Evolutionary conservation across 2,113 vertebrate species (phyloP), one percentile per base, ranked within the genome.

Genomic region (Phaethornis superciliosus): DNA sequence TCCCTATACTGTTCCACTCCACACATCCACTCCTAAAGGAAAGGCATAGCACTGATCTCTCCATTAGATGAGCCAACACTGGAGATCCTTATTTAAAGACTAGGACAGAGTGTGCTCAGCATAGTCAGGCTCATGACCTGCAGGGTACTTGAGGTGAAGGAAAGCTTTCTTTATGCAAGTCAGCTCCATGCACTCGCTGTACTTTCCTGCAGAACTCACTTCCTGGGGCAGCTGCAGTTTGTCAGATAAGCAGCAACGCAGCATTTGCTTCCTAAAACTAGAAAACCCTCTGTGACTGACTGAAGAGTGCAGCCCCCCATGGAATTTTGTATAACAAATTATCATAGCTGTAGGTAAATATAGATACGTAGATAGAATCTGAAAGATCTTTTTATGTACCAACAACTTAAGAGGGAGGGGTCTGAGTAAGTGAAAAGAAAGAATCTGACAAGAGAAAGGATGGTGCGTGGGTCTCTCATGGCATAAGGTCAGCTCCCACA

Each of bases 1-100:
- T 98, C 97, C 96, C 98, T 98, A 97, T 97, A 97, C 96, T 98
- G 96, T 98, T 98, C 97, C 98, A 97, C 97, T 98, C 97, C 95
- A 97, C 97, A 94, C 95, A 97, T 88, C 94, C 81, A 96, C 88
- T 98, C 96, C 97, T 97, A 54, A 33, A 94, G 96, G 93, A 91
- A 52, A 97, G 89, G 93, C 95, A 90, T 79, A 94, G 96, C 93
- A 76, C 94, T 58, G 64, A 15, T 42, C 49, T 85, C 60, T 56
- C 67, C 85, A 54, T 54, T 2, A 2, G 37, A 44, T 30, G 74
- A 76, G 49, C 82, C 5, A 6, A 63, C 90, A 87, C 47, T 33
- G 27, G 85, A 93, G 88, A 65, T 68, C 83, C 88, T 67, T 65
- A 90, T 81, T 92, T 92, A 80, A 65, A 44, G 67, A 44, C 1